Evolutionary conservation across 2,888 invertebrate species (phyloP).

Genomic region (Folsomia candida): DNA sequence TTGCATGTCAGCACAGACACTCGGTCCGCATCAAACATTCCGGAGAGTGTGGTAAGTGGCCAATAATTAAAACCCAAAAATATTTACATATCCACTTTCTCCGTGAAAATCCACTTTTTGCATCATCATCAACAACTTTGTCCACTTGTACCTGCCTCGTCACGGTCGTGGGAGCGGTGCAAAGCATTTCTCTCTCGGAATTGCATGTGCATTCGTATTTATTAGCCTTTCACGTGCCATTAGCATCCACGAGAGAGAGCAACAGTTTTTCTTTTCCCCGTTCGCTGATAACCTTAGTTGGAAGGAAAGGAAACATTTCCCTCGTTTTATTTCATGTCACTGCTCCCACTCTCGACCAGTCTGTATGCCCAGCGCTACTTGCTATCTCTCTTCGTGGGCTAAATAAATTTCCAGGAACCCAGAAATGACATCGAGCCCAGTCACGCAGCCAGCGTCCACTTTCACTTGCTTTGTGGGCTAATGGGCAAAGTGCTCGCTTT

Average conservation of each 20-base stretch:
- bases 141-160: too few species aligned
- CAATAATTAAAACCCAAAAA: too few species aligned
- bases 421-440: background rate
- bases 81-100: too few species aligned
- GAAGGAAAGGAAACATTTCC: background rate
- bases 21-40: constrained; percentile 70
- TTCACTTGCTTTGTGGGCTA: background rate
- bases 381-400: background rate
- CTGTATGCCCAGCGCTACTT: too few species aligned
- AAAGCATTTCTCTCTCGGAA: too few species aligned
- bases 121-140: too few species aligned
- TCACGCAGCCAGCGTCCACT: background rate
- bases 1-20: constrained; percentile 71
- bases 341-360: background rate
- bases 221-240: too few species aligned
- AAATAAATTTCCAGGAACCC: background rate
- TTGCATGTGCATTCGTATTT: too few species aligned
- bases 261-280: background rate
- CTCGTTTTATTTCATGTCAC: background rate
- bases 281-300: background rate
- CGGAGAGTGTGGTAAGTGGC: constrained; percentile 81
- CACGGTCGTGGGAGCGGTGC: too few species aligned
- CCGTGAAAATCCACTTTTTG: too few species aligned
- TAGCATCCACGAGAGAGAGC: too few species aligned
- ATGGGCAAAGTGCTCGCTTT: too few species aligned